phyloP scores from a whole-genome alignment of 1,140 invertebrate genomes.

The Eurytemora carolleeae region DNA sequence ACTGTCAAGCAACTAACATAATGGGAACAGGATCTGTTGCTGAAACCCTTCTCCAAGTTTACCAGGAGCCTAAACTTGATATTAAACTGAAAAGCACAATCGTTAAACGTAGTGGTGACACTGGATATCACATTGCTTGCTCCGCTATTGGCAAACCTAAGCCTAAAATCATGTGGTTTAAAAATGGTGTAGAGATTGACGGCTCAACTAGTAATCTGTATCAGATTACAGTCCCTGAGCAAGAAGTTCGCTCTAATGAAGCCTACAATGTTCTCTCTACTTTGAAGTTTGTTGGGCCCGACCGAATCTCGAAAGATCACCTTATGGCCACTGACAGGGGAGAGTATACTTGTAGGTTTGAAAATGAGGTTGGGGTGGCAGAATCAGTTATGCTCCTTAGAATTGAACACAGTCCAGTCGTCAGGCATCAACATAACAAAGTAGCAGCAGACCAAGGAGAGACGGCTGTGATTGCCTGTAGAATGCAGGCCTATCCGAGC shows the following conservation, averaged over 20 bases:
- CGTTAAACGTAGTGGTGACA: slow-evolving; percentile 54
- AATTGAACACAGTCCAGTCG: slow-evolving; percentile 70
- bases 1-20: slow-evolving; percentile 69
- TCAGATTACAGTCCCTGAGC: slow-evolving; percentile 51
- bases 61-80: slow-evolving; percentile 62
- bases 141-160: slow-evolving; percentile 65
- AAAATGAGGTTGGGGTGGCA: slow-evolving; percentile 65
- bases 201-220: slow-evolving; percentile 28
- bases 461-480: slow-evolving; percentile 60
- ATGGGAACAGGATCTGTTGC: slow-evolving; percentile 61
- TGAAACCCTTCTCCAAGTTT: slow-evolving; percentile 56
- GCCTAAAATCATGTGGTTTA: slow-evolving; percentile 60
- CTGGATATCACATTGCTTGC: slow-evolving; percentile 55
- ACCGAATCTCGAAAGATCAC: slow-evolving; percentile 45
- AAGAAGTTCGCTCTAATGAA: slow-evolving; percentile 38
- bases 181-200: slow-evolving; percentile 50
- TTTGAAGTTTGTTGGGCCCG: slow-evolving; percentile 51
- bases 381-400: slow-evolving; percentile 68
- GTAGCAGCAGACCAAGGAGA: slow-evolving; percentile 66
- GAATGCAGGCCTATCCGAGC: slow-evolving; percentile 71
- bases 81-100: slow-evolving; percentile 59
- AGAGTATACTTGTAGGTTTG: slow-evolving; percentile 63
- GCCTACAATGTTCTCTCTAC: slow-evolving; percentile 64
- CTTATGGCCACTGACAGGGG: slow-evolving; percentile 60
- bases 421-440: slow-evolving; percentile 60